These are phyloP conservation scores for Saiga tatarica DNA, from an alignment of 2,113 vertebrate species.

Conservation along the genomic window DNA sequence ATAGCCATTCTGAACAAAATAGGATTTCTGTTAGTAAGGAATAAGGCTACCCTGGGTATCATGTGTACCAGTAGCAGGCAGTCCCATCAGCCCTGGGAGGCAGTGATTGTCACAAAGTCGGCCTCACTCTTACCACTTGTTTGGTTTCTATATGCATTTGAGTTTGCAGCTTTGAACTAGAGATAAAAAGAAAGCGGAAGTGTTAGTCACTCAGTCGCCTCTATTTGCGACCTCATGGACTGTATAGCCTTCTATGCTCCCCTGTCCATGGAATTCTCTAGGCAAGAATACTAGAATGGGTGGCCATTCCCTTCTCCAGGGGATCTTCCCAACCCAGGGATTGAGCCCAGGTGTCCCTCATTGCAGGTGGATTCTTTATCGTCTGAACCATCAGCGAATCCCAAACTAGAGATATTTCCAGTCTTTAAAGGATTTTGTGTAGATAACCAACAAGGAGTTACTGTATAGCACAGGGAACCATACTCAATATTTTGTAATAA, in stretches of 20 bases:
- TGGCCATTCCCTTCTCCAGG: neutral
- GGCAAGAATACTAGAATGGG: neutral
- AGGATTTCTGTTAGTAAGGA: neutral
- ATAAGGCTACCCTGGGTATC: neutral
- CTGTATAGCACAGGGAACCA: neutral
- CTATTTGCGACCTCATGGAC: neutral
- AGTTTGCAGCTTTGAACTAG: neutral
- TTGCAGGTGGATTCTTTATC: neutral
- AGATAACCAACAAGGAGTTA: neutral
- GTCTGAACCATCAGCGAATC: neutral
- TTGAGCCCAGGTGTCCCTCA: neutral
- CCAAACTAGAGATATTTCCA: neutral
- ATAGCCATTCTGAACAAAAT: neutral
- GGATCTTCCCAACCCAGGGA: neutral
- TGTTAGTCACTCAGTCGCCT: neutral
- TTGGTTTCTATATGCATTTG: neutral
- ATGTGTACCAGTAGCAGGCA: fast-evolving
- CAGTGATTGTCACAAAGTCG: neutral
- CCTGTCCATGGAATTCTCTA: neutral
- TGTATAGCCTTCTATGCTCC: neutral
- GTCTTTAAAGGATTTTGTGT: neutral
- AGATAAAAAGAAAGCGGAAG: neutral
- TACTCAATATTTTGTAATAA: neutral
- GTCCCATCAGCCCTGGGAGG: neutral
- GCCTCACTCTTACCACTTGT: neutral